A percentile compares a stretch with the other conserved stretches of the same genome.
Conservation (phyloP, 1,140 invertebrate species). For the Thalassaphorura encarpata region DNA sequence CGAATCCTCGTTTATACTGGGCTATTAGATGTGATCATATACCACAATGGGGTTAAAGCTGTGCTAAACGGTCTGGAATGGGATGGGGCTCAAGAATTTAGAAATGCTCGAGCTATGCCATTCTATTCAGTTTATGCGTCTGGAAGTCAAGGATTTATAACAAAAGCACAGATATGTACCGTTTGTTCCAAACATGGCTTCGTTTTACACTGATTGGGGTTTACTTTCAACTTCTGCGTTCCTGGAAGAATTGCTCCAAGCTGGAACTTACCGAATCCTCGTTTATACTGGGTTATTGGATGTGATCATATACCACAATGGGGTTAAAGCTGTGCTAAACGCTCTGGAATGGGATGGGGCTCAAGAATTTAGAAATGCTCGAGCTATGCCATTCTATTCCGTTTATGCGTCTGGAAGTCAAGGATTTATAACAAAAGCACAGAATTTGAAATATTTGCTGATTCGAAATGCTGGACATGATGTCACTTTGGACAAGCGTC, state of each 20-base stretch:
- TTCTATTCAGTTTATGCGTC: too few relatives aligned
- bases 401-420: slow-evolving; percentile 17
- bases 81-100: slow-evolving; percentile 20
- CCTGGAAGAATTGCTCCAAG: slow-evolving; percentile 47
- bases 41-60: slow-evolving; percentile 19
- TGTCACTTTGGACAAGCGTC: slow-evolving; percentile 44
- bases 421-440: slow-evolving; percentile 34
- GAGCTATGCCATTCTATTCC: slow-evolving; percentile 24
- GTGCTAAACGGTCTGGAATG: slow-evolving; percentile 19
- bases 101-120: slow-evolving; percentile 6
- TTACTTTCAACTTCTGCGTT: slow-evolving; percentile 65
- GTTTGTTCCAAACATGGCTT: slow-evolving; percentile 46
- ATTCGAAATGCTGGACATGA: slow-evolving; percentile 44
- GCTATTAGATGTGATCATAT: slow-evolving; percentile 33
- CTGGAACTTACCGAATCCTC: slow-evolving; percentile 52
- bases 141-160: too few relatives aligned
- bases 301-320: slow-evolving; percentile 29
- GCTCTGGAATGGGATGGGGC: slow-evolving; percentile 24
- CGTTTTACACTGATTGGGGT: slow-evolving; percentile 71
- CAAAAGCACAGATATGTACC: too few relatives aligned
- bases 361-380: slow-evolving; percentile 11
- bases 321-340: slow-evolving; percentile 18
- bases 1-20: slow-evolving; percentile 41
- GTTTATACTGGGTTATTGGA: slow-evolving; percentile 34
- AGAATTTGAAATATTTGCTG: slow-evolving; percentile 41